These are phyloP conservation scores for Macropodus opercularis DNA, from an alignment of 2,797 vertebrate species.

Conservation along the genomic window DNA sequence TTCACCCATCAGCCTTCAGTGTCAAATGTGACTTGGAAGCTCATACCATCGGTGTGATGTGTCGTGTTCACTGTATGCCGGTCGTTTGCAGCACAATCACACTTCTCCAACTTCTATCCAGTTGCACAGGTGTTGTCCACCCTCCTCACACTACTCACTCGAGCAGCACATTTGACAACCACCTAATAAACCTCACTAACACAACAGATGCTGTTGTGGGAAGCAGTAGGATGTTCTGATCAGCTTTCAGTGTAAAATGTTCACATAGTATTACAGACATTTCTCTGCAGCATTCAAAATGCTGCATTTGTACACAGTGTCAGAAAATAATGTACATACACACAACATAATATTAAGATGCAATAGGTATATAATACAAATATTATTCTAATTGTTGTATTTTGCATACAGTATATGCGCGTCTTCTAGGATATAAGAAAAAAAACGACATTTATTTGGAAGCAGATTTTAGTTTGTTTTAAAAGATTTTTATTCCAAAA, in stretches of 20 bases:
- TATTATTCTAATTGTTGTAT: constrained; percentile 73
- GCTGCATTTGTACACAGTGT: constrained; percentile 67
- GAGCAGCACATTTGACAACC: constrained; percentile 22
- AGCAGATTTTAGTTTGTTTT: constrained; percentile 62
- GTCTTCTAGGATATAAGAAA: constrained; percentile 71
- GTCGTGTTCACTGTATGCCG: constrained; percentile 8
- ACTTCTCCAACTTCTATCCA: background rate
- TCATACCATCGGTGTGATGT: constrained; percentile 2
- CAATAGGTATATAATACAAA: constrained; percentile 76
- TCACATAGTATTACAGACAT: constrained; percentile 37
- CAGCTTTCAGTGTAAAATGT: constrained; percentile 40
- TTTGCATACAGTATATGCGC: constrained; percentile 85
- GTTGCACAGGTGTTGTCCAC: constrained; percentile 10
- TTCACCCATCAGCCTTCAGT: constrained; percentile 38
- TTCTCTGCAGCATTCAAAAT: constrained; percentile 47
- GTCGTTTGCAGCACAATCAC: constrained; percentile 10
- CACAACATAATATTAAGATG: constrained; percentile 69
- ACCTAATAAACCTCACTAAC: constrained; percentile 50
- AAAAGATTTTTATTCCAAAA: constrained; percentile 53
- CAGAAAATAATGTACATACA: constrained; percentile 74
- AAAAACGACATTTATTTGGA: constrained; percentile 55
- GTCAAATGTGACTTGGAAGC: constrained; percentile 16
- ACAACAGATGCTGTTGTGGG: constrained; percentile 28
- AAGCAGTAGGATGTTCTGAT: constrained; percentile 24
- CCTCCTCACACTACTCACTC: background rate